Base-by-base conservation (phyloP, 37 sponge, comb jelly and placozoan species). In the Sycon ciliatum region DNA sequence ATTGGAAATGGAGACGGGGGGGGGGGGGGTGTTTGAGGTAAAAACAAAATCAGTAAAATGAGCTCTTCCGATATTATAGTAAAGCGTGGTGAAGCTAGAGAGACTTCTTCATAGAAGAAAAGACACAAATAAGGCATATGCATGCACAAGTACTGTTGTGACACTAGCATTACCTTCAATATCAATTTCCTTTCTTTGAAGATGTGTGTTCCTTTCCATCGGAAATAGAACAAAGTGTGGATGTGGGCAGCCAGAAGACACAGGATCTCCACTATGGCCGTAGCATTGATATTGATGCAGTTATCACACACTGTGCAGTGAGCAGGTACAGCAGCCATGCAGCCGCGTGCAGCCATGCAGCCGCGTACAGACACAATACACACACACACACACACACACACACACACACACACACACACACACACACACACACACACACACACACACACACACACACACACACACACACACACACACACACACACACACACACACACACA, bases 301-400 rank as follows among this genome's bases (percentile, higher is more conserved):
- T n/a, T n/a, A n/a, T n/a, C n/a, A n/a, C n/a, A n/a, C n/a, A n/a
- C n/a, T n/a, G n/a, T n/a, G n/a, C n/a, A n/a, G n/a, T n/a, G n/a
- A n/a, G n/a, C n/a, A n/a, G n/a, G n/a, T n/a, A n/a, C n/a, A n/a
- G n/a, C n/a, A n/a, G n/a, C n/a, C n/a, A n/a, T n/a, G n/a, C n/a
- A 42, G 49, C 49, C 9, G 13, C 49, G 13, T 34, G 4, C 16
- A 66, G 34, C 18, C 33, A 66, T 18, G 7, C 68, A 66, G 11
- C 5, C 16, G 7, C 24, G 4, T 34, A 30, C 68, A 66, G 9
- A 30, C 30, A 9, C 11, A 9, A 22, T 34, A 27, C 36, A 36
- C 46, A 69, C 70, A 69, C 70, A 38, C 70, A 69, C 46, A 69
- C 70, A 36, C 39, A 39, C 39, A 69, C 39, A 36, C 70, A 69